Evolutionary conservation across 1,140 invertebrate genomes (phyloP), one percentile per base, ranked within the genome.

Genomic region (Akabosia matsudoensis): DNA sequence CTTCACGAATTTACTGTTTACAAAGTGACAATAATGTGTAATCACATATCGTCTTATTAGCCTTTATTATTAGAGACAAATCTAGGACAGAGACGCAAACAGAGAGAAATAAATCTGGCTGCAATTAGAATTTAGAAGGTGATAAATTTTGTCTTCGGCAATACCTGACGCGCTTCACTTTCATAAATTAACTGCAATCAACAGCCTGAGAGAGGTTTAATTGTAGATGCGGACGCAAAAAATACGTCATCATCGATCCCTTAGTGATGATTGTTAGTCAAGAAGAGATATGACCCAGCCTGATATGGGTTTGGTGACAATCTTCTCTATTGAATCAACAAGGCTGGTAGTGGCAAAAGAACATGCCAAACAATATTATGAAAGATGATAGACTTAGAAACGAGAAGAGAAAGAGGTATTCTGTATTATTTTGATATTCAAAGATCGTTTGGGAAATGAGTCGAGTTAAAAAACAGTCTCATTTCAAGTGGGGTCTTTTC

Each of bases 381-480:
- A 28, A 30, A 7, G 10, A 67, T 28, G 28, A 31, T 67, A 67
- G 31, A 67, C 61, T n/a, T n/a, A 67, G n/a, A 30, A 67, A 30
- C n/a, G 10, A 61, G 7, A 13, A 61, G 7, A 24, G 30, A 30
- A 67, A 61, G 16, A 28, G 14, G 26, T 30, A 67, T 28, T 30
- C 28, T 67, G 61, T 24, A 67, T 67, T 22, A 30, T 30, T 67
- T 67, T 67, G 24, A 67, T 67, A 67, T 30, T 67, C 26, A 30
- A n/a, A 31, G 61, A 67, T 67, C 28, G 31, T 30, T 30, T 13
- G 7, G 61, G 24, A 61, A 13, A 22, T 22, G 61, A 67, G 26
- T 67, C 31, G 26, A 30, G 61, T 67, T 67, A 67, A 30, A n/a
- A 67, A 67, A 67, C 31, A 67, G n/a, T n/a, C n/a, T n/a, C n/a